A percentile compares a stretch with the other conserved stretches of the same genome.
These are phyloP conservation scores for Mastacembelus armatus DNA, from an alignment of 2,797 vertebrate species.

Conservation along the genomic window DNA sequence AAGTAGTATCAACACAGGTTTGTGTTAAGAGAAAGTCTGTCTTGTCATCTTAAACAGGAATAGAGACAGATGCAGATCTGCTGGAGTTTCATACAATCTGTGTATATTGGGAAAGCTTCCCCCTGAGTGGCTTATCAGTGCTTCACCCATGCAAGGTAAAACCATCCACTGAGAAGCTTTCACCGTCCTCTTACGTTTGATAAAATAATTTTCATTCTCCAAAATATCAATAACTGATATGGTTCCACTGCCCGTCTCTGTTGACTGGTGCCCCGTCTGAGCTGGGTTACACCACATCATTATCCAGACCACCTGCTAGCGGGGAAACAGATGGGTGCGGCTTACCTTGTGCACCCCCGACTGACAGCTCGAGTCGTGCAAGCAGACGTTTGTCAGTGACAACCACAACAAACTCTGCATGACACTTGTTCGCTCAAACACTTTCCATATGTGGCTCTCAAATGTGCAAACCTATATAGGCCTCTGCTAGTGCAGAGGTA, in stretches of 20 bases:
- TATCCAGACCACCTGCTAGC: conserved; percentile 71
- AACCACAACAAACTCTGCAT: conserved; percentile 63
- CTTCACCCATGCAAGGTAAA: conserved; percentile 2
- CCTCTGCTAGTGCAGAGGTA: conserved; percentile 20
- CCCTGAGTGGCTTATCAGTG: neutral
- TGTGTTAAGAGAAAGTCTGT: neutral
- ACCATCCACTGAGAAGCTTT: neutral
- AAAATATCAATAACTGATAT: conserved; percentile 5
- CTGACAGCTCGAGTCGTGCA: conserved; percentile 52
- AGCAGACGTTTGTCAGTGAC: conserved; percentile 70
- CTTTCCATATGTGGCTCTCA: conserved; percentile 50
- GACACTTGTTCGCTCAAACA: conserved; percentile 55
- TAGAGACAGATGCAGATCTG: neutral
- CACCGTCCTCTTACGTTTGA: neutral
- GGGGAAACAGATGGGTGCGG: conserved; percentile 68
- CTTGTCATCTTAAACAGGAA: neutral
- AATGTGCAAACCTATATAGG: conserved; percentile 30
- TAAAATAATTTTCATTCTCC: conserved; percentile 6
- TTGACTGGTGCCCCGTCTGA: conserved; percentile 48
- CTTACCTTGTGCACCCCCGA: conserved; percentile 65
- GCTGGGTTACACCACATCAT: conserved; percentile 55
- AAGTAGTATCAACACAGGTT: neutral
- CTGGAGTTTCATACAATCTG: neutral
- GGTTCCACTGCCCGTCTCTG: conserved; percentile 2
- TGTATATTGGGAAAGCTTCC: neutral